phyloP scores from a whole-genome alignment of 2,888 invertebrate genomes.

The Lymantria dispar region DNA sequence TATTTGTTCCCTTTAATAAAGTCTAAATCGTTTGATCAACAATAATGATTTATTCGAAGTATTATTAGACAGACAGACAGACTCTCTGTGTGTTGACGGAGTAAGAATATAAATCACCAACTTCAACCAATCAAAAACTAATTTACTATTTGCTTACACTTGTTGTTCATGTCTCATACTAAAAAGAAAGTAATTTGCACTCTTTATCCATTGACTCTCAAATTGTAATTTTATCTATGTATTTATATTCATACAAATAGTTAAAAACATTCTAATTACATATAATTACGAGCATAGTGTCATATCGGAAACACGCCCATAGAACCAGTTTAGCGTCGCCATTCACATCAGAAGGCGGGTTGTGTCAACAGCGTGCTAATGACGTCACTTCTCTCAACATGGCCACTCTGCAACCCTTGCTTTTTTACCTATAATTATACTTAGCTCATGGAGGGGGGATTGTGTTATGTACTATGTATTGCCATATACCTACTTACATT shows the following conservation, averaged over 20 bases:
- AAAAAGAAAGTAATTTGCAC: too few relatives aligned
- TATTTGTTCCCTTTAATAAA: constrained; percentile 2
- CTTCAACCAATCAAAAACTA: too few relatives aligned
- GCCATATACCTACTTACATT: constrained; percentile 12
- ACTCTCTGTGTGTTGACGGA: too few relatives aligned
- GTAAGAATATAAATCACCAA: too few relatives aligned
- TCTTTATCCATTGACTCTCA: too few relatives aligned
- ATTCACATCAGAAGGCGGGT: constrained; percentile 71
- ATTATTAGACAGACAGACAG: too few relatives aligned
- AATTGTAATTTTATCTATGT: too few relatives aligned
- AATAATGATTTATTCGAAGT: too few relatives aligned
- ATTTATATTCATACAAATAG: not conserved
- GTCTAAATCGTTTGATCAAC: too few relatives aligned
- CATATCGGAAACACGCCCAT: constrained; percentile 59
- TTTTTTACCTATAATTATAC: constrained; percentile 61
- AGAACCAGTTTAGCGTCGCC: constrained; percentile 45
- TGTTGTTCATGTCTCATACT: too few relatives aligned
- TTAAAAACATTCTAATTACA: too few relatives aligned
- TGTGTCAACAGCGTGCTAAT: constrained; percentile 71
- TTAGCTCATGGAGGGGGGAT: constrained; percentile 41
- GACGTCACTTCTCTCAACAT: constrained; percentile 75
- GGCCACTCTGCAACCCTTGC: constrained; percentile 66
- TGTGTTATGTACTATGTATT: constrained; percentile 28
- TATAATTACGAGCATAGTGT: not conserved
- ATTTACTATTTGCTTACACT: too few relatives aligned